Evolutionary conservation across 2,797 vertebrate species (phyloP).

Genomic region (Eutrigla gurnardus): DNA sequence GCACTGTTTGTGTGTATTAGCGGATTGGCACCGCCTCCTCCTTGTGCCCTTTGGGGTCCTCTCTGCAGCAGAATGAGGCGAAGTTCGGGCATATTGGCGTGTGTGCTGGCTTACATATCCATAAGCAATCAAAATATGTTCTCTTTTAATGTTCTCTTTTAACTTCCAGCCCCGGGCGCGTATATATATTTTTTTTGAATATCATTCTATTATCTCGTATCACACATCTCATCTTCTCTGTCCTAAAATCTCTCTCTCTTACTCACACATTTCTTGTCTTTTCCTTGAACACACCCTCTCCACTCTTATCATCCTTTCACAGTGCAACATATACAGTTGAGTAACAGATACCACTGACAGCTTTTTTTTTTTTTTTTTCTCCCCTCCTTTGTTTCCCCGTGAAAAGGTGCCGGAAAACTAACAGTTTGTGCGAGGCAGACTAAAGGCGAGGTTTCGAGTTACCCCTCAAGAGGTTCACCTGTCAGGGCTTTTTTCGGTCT

Average conservation of each 20-base stretch:
- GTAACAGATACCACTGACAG: constrained; percentile 69
- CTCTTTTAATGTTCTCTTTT: constrained; percentile 74
- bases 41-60: constrained; percentile 53
- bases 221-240: constrained; percentile 77
- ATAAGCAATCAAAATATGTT: constrained; percentile 77
- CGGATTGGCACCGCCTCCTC: constrained; percentile 66
- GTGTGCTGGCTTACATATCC: constrained; percentile 73
- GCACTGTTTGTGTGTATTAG: constrained; percentile 72
- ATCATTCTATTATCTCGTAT: constrained; percentile 80
- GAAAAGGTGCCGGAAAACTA: constrained; percentile 68
- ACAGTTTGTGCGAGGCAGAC: constrained; percentile 66
- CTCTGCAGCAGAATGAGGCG: constrained; percentile 62
- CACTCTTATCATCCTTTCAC: constrained; percentile 54
- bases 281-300: constrained; percentile 54
- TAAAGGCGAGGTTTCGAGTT: constrained; percentile 74
- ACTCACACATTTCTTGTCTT: constrained; percentile 50
- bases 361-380: constrained; percentile 41
- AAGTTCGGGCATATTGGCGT: constrained; percentile 71
- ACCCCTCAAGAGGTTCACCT: constrained; percentile 72
- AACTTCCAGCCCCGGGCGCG: constrained; percentile 72
- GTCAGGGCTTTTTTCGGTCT: constrained; percentile 69
- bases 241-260: constrained; percentile 68
- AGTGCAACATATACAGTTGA: constrained; percentile 60
- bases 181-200: constrained; percentile 73
- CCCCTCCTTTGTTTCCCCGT: constrained; percentile 54